These are phyloP conservation scores for Buteo buteo DNA, from an alignment of 2,113 vertebrate genomes.

Conservation along the genomic window DNA sequence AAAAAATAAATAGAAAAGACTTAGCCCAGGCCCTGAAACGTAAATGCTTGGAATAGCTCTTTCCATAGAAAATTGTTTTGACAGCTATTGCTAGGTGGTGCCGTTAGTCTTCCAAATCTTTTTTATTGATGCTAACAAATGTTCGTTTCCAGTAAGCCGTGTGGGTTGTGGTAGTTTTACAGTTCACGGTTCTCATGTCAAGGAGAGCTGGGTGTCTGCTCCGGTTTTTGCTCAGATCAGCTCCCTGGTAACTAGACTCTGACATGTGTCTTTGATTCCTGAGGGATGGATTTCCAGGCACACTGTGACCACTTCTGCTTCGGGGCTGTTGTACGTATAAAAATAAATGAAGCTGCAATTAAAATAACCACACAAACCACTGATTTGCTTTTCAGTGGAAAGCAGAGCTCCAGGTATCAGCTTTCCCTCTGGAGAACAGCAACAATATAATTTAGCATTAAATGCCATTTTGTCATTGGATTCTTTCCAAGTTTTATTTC, in stretches of 20 bases:
- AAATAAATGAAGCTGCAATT: slow-evolving; percentile 17
- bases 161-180: background rate
- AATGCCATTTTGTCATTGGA: background rate
- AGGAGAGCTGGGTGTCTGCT: background rate
- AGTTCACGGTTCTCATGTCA: background rate
- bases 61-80: background rate
- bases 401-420: background rate
- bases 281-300: background rate
- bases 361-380: background rate
- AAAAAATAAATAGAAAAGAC: background rate
- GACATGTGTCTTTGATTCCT: background rate
- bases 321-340: background rate
- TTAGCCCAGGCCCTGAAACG: background rate
- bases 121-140: background rate
- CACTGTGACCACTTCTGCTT: background rate
- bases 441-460: background rate
- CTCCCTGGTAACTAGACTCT: background rate
- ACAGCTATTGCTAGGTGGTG: background rate
- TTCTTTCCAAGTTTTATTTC: background rate
- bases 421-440: background rate
- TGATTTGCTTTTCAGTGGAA: background rate
- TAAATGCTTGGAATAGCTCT: background rate
- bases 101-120: background rate
- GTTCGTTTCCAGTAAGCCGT: rapidly evolving
- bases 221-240: background rate